These are phyloP conservation scores for Poeciliopsis presidionis DNA, from an alignment of 2,797 vertebrate species.

Conservation along the genomic window DNA sequence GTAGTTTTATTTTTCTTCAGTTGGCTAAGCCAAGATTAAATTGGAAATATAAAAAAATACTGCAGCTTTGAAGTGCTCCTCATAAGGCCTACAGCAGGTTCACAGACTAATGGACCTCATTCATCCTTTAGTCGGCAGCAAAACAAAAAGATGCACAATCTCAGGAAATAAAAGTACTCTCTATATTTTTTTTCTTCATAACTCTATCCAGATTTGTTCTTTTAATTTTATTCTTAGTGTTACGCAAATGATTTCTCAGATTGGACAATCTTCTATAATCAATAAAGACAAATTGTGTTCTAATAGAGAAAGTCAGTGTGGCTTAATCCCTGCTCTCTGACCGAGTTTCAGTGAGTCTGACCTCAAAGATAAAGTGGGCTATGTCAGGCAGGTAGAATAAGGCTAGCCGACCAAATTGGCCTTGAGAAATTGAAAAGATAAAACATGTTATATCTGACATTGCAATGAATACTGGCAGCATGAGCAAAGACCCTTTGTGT, in stretches of 20 bases:
- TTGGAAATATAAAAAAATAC: not conserved
- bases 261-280: not conserved
- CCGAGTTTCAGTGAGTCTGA: conserved; percentile 3
- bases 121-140: not conserved
- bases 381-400: conserved; percentile 7
- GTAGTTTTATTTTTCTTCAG: not conserved
- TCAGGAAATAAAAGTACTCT: not conserved
- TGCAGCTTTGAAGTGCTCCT: not conserved
- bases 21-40: not conserved
- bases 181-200: not conserved
- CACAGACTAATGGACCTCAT: not conserved
- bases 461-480: conserved; percentile 10
- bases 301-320: not conserved
- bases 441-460: conserved; percentile 4
- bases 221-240: not conserved
- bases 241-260: not conserved
- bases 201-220: not conserved
- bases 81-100: not conserved
- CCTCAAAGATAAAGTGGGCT: not conserved
- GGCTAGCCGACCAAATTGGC: not conserved
- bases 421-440: conserved; percentile 11
- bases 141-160: not conserved
- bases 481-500: conserved; percentile 8
- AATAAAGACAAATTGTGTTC: not conserved
- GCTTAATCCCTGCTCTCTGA: not conserved